Evolutionary conservation across 2,888 invertebrate species (phyloP).

Genomic region (Physocephala rufipes): DNA sequence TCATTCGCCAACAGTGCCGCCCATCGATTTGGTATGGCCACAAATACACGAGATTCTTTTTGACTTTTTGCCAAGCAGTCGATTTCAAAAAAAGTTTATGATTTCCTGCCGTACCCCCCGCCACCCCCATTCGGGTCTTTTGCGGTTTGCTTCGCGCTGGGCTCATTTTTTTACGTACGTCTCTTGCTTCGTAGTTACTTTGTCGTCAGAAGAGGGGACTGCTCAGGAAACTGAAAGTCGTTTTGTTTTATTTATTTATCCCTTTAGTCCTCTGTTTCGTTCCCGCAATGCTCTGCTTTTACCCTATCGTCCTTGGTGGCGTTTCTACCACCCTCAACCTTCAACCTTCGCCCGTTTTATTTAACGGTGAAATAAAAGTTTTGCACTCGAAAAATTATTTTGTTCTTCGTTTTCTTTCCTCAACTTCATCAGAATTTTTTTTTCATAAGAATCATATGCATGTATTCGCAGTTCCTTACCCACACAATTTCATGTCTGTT

Average conservation of each 20-base stretch:
- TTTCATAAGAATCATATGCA: too few species aligned
- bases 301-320: background rate
- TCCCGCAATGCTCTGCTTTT: conserved; percentile 1
- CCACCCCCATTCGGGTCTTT: background rate
- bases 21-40: conserved; percentile 26
- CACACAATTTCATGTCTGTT: too few species aligned
- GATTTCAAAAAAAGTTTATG: conserved; percentile 51
- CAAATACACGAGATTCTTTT: conserved; percentile 25
- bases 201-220: conserved; percentile 35
- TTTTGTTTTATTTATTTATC: conserved; percentile 43
- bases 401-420: background rate
- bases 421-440: background rate
- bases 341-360: background rate
- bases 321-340: background rate
- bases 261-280: conserved; percentile 15
- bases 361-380: conserved; percentile 19
- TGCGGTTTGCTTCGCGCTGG: background rate
- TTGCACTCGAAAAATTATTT: background rate
- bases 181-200: conserved; percentile 15
- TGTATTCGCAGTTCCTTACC: too few species aligned
- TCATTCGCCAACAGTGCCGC: conserved; percentile 21
- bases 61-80: conserved; percentile 43
- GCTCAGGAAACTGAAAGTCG: conserved; percentile 47
- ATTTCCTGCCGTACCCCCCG: conserved; percentile 42
- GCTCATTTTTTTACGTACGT: conserved; percentile 14